Evolutionary conservation across 2,888 invertebrate species (phyloP).

Genomic region (Linnaemya tessellans): DNA sequence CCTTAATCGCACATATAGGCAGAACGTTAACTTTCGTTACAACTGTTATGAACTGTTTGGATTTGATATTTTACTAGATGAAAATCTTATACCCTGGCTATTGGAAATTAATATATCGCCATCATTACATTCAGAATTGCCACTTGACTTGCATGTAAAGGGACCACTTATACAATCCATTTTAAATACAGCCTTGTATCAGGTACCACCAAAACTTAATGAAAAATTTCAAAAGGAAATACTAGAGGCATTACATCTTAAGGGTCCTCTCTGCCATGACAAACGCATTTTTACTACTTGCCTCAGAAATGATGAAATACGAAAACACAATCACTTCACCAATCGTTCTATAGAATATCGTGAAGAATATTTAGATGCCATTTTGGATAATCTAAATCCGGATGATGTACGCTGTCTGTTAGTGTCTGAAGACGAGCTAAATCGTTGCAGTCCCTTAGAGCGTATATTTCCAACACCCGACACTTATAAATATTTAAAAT

Average conservation of each 20-base stretch:
- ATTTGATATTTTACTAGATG: constrained; percentile 96
- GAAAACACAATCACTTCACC: constrained; percentile 84
- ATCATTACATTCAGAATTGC: constrained; percentile 93
- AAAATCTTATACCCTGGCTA: constrained; percentile 96
- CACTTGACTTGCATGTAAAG: constrained; percentile 96
- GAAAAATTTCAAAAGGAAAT: constrained; percentile 81
- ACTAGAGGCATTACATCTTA: constrained; percentile 79
- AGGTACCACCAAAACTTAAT: constrained; percentile 84
- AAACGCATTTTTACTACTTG: constrained; percentile 88
- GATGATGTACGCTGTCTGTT: constrained; percentile 95
- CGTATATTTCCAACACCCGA: constrained; percentile 92
- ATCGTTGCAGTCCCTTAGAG: constrained; percentile 87
- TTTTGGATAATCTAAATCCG: constrained; percentile 92
- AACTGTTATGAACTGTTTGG: constrained; percentile 98
- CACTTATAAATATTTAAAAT: constrained; percentile 91
- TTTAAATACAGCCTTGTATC: constrained; percentile 96
- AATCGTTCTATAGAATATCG: constrained; percentile 81
- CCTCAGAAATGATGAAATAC: constrained; percentile 88
- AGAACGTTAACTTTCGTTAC: constrained; percentile 91
- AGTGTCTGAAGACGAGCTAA: constrained; percentile 94
- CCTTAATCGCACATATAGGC: constrained; percentile 88
- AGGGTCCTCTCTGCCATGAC: constrained; percentile 86
- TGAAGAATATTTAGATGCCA: constrained; percentile 88
- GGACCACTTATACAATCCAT: constrained; percentile 95
- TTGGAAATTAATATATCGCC: constrained; percentile 97